phyloP scores from a whole-genome alignment of 2,113 vertebrate species.

The Acrocephalus kingi region DNA sequence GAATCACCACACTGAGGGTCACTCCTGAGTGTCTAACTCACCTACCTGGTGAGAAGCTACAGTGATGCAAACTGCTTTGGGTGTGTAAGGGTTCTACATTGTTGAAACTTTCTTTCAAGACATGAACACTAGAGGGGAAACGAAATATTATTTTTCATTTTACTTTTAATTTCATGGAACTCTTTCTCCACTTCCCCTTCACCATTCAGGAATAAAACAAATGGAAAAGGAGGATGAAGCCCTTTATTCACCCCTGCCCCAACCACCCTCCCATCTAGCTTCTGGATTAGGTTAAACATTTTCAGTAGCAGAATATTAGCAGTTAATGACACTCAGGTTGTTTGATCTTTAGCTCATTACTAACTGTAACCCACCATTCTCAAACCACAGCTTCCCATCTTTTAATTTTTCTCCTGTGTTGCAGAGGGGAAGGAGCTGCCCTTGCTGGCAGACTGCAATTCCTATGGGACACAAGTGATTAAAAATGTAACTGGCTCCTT shows the following conservation, averaged over 20 bases:
- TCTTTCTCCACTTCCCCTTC: neutral
- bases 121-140: neutral
- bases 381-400: constrained; percentile 11
- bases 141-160: neutral
- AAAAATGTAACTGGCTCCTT: constrained; percentile 48
- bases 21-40: neutral
- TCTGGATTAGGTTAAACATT: neutral
- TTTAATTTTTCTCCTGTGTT: neutral
- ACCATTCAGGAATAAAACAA: neutral
- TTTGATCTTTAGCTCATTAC: constrained; percentile 10
- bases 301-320: neutral
- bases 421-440: neutral
- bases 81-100: neutral
- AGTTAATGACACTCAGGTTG: neutral
- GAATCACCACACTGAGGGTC: neutral
- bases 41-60: neutral
- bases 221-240: neutral
- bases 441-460: constrained; percentile 12
- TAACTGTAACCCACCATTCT: neutral
- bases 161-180: neutral
- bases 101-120: neutral
- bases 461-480: constrained; percentile 1
- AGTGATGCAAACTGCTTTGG: neutral
- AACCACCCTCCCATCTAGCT: neutral
- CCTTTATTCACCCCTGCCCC: neutral